phyloP scores from a whole-genome alignment of 2,888 invertebrate genomes.

The Folsomia manolachei region DNA sequence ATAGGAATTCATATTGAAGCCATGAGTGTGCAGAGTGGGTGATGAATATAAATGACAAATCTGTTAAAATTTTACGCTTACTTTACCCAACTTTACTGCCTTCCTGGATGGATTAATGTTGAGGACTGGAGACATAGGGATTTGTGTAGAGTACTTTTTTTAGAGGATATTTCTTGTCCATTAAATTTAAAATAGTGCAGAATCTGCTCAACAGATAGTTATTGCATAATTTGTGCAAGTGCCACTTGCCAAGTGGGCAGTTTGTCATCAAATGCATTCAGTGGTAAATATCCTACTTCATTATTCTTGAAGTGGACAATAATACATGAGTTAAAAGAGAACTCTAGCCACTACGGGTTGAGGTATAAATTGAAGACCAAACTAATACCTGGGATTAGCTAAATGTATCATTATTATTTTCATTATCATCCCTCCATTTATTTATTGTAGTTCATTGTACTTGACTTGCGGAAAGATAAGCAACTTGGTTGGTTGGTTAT shows the following conservation, averaged over 20 bases:
- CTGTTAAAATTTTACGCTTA: conserved; percentile 11
- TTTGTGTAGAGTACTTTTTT: neutral
- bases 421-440: neutral
- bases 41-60: neutral
- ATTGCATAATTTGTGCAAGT: too few relatives aligned
- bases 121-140: neutral
- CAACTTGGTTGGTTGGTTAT: neutral
- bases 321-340: too few relatives aligned
- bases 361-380: too few relatives aligned
- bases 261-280: too few relatives aligned
- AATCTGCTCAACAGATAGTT: too few relatives aligned
- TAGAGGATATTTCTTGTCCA: too few relatives aligned
- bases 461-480: neutral
- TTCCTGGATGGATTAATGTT: neutral
- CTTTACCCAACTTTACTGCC: neutral
- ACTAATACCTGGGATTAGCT: neutral
- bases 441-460: neutral
- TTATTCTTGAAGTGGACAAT: too few relatives aligned
- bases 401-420: neutral
- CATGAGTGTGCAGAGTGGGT: neutral
- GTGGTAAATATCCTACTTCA: too few relatives aligned
- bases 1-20: neutral
- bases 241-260: too few relatives aligned
- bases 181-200: too few relatives aligned
- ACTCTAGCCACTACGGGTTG: too few relatives aligned